Evolutionary conservation across 2,888 invertebrate species (phyloP), one percentile per base, ranked within the genome.

Genomic region (Sesia apiformis): DNA sequence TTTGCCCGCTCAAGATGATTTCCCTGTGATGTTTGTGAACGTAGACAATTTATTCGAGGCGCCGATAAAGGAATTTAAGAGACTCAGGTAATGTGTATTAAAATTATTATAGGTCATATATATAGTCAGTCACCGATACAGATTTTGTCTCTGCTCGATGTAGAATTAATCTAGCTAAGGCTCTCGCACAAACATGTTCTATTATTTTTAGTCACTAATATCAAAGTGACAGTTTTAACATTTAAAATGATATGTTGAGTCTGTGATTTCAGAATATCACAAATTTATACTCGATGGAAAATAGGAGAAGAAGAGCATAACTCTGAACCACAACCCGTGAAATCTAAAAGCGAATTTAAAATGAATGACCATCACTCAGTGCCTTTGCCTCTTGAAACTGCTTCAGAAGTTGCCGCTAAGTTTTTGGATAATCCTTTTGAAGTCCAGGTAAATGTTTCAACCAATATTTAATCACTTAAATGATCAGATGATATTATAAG

Each of bases 1-100:
- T 61, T 67, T 89, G 55, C 88, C 88, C 6, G 80, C 87, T 0
- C 63, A 68, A 49, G 86, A 88, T 60, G 88, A 88, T 58, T 54
- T 68, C 4, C 84, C 87, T 4, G 66, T 86, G 42, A 59, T 85
- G 51, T 86, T 86, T 62, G 67, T 86, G 4, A 86, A 84, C 59
- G 62, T 87, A 8, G 76, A 76, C 50, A 71, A 61, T 42, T 61
- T 89, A 46, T 65, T 58, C 39, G 74, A 81, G 53, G 56, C 76
- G 8, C 88, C 88, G n/a, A 40, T 74, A 3, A 61, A 71, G 7
- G 66, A 74, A 55, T 63, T 88, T 4, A 72, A 64, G 55, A 70
- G 73, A 56, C 62, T 73, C 43, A 69, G 76, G 87, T 85, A 58
- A 63, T 50, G 7, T 42, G 42, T 6, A 6, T 42, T 42, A 5